phyloP scores from a whole-genome alignment of 2,113 vertebrate species.

The Acrocephalus arundinaceus region DNA sequence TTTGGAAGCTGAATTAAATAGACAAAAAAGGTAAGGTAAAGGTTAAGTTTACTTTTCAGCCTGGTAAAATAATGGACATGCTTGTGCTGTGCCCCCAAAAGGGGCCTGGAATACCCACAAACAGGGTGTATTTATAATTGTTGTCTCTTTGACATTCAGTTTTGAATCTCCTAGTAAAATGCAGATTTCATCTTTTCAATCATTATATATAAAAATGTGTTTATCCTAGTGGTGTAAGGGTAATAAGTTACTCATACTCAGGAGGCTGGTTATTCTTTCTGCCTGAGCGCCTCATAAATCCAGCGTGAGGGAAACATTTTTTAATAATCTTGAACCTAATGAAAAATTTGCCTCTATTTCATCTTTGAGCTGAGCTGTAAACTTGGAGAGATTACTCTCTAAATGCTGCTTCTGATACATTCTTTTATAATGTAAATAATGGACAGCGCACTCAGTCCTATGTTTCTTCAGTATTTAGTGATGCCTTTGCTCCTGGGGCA shows the following conservation, averaged over 20 bases:
- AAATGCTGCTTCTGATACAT: neutral
- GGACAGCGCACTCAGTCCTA: neutral
- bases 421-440: neutral
- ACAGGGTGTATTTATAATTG: neutral
- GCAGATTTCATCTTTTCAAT: neutral
- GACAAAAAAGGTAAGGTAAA: neutral
- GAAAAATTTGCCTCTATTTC: neutral
- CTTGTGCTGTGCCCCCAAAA: neutral
- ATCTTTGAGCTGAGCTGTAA: neutral
- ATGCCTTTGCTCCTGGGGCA: neutral
- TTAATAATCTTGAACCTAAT: neutral
- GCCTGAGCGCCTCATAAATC: neutral
- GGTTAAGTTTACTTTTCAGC: neutral
- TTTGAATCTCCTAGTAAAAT: neutral
- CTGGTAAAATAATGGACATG: neutral
- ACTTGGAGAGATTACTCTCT: neutral
- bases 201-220: neutral
- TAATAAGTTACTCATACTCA: neutral
- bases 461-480: neutral
- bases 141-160: neutral
- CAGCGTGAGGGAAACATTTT: neutral
- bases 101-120: neutral
- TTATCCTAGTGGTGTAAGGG: neutral
- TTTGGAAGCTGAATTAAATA: neutral
- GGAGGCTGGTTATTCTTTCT: neutral